Percentiles rank a stretch among this genome's conserved stretches.
phyloP scores from a whole-genome alignment of 1,140 invertebrate genomes.

The Lutraria rhynchaena region DNA sequence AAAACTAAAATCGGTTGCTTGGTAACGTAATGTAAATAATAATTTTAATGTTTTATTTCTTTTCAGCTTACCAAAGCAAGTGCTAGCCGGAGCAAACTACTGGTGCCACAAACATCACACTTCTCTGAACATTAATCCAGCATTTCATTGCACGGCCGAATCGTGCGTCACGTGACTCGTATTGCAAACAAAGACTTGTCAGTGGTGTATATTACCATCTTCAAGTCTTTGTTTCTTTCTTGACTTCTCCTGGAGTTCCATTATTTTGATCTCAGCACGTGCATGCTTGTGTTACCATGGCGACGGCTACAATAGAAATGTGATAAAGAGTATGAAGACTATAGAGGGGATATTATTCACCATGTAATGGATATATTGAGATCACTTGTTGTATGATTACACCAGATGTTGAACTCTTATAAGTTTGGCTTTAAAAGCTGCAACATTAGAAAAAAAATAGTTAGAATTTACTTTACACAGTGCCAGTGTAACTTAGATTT shows the following conservation, averaged over 20 bases:
- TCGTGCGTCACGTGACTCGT: no score
- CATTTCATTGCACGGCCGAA: no score
- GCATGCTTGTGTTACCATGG: slow-evolving; percentile 31
- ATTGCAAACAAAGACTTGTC: no score
- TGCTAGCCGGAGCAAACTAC: slow-evolving; percentile 32
- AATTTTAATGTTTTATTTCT: slow-evolving; percentile 1
- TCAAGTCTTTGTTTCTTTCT: no score
- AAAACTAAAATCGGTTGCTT: background rate
- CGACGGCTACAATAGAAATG: slow-evolving; percentile 40
- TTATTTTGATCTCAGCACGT: slow-evolving; percentile 41
- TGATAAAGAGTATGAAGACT: slow-evolving; percentile 44
- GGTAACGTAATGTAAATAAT: background rate
- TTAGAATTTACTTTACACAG: no score
- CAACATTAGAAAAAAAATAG: no score
- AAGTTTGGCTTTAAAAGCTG: no score
- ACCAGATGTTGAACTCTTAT: no score
- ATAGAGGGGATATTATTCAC: background rate
- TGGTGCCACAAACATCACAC: slow-evolving; percentile 28
- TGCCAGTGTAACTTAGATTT: no score
- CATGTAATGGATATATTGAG: slow-evolving; percentile 27
- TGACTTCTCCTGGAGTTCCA: slow-evolving; percentile 8
- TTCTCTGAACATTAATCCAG: no score
- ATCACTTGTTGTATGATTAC: no score
- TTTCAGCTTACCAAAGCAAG: slow-evolving; percentile 51
- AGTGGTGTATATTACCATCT: no score